Evolutionary conservation across 2,888 invertebrate genomes (phyloP).

Genomic region (Agrochola litura): DNA sequence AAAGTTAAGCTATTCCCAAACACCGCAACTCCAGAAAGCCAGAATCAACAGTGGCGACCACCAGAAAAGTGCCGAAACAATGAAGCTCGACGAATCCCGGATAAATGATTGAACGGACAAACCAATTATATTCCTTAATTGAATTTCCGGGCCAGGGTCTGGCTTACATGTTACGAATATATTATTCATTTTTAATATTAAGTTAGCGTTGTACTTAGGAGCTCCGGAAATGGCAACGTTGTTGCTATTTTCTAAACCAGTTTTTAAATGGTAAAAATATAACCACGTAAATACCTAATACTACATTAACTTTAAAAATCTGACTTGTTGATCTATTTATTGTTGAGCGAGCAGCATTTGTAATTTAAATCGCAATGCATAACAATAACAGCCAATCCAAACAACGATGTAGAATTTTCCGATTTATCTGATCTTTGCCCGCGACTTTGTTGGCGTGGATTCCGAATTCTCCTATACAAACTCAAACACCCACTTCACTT

Average conservation of each 20-base stretch:
- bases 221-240: background rate
- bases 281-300: background rate
- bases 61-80: background rate
- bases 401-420: slow-evolving; percentile 5
- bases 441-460: background rate
- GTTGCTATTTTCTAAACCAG: background rate
- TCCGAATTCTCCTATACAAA: background rate
- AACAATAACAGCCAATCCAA: background rate
- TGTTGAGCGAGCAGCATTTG: slow-evolving; percentile 19
- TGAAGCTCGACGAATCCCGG: no score
- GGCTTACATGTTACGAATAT: background rate
- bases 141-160: background rate
- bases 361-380: slow-evolving; percentile 45
- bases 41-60: background rate
- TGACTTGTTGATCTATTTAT: background rate
- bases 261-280: background rate
- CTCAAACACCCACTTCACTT: background rate
- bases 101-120: background rate
- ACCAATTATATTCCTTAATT: background rate
- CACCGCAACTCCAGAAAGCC: background rate
- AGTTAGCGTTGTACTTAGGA: background rate
- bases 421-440: background rate
- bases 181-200: background rate
- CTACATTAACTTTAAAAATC: background rate
- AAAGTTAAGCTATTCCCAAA: background rate